Evolutionary conservation across 2,797 vertebrate genomes (phyloP).

Genomic region (Coregonus suidteri): DNA sequence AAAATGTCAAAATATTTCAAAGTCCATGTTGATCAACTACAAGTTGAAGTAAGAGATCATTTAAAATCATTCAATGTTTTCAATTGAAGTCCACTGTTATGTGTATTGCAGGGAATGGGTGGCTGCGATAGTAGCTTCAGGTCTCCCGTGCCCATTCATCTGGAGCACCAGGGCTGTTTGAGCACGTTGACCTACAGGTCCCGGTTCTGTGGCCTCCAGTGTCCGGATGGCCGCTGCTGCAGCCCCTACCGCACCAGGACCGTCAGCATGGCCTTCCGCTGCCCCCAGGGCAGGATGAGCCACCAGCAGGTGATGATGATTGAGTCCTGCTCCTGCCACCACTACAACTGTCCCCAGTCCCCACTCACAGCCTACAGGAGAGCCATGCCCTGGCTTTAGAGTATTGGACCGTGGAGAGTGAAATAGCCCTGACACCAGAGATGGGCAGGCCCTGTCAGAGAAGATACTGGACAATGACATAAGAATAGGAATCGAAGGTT

Average conservation of each 20-base stretch:
- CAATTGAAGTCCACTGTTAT: not conserved
- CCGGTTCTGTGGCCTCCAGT: constrained; percentile 34
- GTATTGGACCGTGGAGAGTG: constrained; percentile 5
- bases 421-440: not conserved
- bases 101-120: constrained; percentile 34
- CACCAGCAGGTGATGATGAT: constrained; percentile 52
- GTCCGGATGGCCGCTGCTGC: constrained; percentile 42
- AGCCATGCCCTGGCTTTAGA: constrained; percentile 12
- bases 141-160: constrained; percentile 28
- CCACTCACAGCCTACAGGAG: not conserved
- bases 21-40: not conserved
- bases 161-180: constrained; percentile 54
- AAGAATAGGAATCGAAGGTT: not conserved
- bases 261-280: constrained; percentile 31
- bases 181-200: constrained; percentile 38
- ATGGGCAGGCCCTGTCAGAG: constrained; percentile 28
- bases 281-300: constrained; percentile 30
- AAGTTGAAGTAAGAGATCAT: too few species aligned
- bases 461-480: not conserved
- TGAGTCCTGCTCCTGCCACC: constrained; percentile 53
- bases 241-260: constrained; percentile 46
- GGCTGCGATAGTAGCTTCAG: constrained; percentile 42
- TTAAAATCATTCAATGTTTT: not conserved
- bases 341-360: constrained; percentile 26
- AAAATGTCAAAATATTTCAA: not conserved